Conservation (phyloP, 2,797 vertebrate species). For the Chromobotia macracanthus region DNA sequence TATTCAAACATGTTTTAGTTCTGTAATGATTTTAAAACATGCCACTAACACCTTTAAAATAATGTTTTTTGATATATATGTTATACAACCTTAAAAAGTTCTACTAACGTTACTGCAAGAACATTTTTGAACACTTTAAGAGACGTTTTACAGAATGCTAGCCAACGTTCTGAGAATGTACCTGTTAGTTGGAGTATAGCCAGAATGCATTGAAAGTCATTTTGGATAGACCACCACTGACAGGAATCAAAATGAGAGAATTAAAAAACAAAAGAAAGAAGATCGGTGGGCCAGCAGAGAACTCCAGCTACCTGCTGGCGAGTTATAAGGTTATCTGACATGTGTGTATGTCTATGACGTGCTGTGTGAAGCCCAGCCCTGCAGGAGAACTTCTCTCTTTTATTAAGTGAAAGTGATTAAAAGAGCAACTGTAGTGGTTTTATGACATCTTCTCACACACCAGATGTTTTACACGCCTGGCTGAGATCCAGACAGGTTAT, state of each 20-base stretch:
- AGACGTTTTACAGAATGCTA: too few species aligned
- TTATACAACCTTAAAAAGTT: too few species aligned
- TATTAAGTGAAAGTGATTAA: constrained; percentile 59
- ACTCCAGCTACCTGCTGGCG: constrained; percentile 47
- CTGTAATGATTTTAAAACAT: too few species aligned
- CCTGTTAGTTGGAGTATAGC: too few species aligned
- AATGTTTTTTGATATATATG: too few species aligned
- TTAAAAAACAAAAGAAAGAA: too few species aligned
- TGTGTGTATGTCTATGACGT: constrained; percentile 22
- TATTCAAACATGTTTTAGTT: too few species aligned
- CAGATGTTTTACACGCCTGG: constrained; percentile 40
- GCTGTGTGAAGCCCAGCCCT: constrained; percentile 41
- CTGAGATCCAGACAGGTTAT: constrained; percentile 33
- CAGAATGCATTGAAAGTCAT: too few species aligned
- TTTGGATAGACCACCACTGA: not conserved
- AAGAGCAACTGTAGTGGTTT: constrained; percentile 53
- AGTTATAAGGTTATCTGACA: constrained; percentile 48
- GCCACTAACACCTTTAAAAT: too few species aligned
- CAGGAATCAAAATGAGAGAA: constrained; percentile 10
- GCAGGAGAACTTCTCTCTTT: constrained; percentile 52
- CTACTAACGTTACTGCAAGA: too few species aligned
- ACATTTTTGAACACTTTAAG: too few species aligned
- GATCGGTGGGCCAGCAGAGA: constrained; percentile 37
- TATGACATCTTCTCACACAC: constrained; percentile 52
- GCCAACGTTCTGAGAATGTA: too few species aligned